Percentiles rank a stretch among this genome's conserved stretches.
phyloP scores from a whole-genome alignment of 64 coral and sea anemone genomes.

The Platygyra sinensis region DNA sequence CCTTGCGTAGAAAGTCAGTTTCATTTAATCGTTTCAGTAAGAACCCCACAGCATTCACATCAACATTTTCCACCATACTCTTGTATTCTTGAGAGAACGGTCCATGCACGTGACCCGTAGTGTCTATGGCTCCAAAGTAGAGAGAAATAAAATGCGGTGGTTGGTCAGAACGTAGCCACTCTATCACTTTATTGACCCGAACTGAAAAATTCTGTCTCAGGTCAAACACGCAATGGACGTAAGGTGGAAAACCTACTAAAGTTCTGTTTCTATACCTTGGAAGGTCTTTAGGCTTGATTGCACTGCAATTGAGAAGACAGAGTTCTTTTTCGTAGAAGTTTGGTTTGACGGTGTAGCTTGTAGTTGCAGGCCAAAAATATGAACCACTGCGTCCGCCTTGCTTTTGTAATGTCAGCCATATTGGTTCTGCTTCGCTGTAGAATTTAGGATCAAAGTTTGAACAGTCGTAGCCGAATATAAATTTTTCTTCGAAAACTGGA shows the following conservation, averaged over 20 bases:
- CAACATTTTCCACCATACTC: constrained; percentile 44
- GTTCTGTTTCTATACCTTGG: constrained; percentile 30
- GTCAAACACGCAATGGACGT: constrained; percentile 14
- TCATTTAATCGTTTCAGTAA: constrained; percentile 31
- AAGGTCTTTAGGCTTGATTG: constrained; percentile 16
- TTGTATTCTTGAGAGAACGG: constrained; percentile 45
- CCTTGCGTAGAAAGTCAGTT: not conserved
- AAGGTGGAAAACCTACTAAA: constrained; percentile 2
- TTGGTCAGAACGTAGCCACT: constrained; percentile 39
- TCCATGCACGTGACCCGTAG: constrained; percentile 58
- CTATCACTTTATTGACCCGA: constrained; percentile 43
- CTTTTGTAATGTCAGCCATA: constrained; percentile 79
- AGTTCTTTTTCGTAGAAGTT: constrained; percentile 12
- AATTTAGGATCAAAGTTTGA: constrained; percentile 78
- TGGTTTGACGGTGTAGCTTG: constrained; percentile 11
- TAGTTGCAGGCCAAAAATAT: constrained; percentile 53
- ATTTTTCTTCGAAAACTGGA: constrained; percentile 70
- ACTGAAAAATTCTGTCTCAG: not conserved
- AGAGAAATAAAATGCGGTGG: constrained; percentile 66
- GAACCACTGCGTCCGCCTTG: constrained; percentile 5
- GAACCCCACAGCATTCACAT: constrained; percentile 48
- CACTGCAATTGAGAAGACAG: constrained; percentile 22
- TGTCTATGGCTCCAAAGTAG: constrained; percentile 58
- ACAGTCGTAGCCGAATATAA: constrained; percentile 69
- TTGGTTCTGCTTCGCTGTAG: constrained; percentile 73